These are phyloP conservation scores for Percopsis transmontana DNA, from an alignment of 2,113 vertebrate species.

Conservation along the genomic window DNA sequence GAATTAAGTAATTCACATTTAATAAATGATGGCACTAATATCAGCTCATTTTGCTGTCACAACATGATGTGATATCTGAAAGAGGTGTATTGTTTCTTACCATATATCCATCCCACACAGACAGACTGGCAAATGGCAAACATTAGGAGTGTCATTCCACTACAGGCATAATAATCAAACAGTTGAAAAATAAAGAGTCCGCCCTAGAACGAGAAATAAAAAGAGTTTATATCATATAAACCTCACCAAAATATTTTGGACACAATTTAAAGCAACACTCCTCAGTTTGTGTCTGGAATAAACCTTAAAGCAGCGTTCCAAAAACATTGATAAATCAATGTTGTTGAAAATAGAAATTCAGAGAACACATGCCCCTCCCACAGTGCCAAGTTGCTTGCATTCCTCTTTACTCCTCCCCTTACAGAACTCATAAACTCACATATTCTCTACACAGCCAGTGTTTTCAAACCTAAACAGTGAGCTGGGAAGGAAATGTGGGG, in stretches of 20 bases:
- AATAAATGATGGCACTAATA: not conserved
- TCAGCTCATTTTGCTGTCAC: not conserved
- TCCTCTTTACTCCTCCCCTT: too few relatives aligned
- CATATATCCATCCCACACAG: slow-evolving; percentile 92
- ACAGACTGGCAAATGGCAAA: slow-evolving; percentile 87
- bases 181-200: slow-evolving; percentile 96
- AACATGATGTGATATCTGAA: not conserved
- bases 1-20: not conserved
- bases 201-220: slow-evolving; percentile 75
- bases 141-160: slow-evolving; percentile 86
- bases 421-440: too few relatives aligned
- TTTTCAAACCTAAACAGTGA: too few relatives aligned
- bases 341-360: too few relatives aligned
- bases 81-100: slow-evolving; percentile 70
- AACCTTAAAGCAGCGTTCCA: too few relatives aligned
- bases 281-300: too few relatives aligned
- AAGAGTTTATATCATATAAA: not conserved
- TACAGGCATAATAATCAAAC: slow-evolving; percentile 93
- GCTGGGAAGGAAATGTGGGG: too few relatives aligned
- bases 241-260: not conserved
- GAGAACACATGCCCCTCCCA: not conserved
- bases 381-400: too few relatives aligned
- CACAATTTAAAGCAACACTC: too few relatives aligned
- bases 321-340: too few relatives aligned
- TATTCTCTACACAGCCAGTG: too few relatives aligned